These are phyloP conservation scores for Mellivora capensis DNA, from an alignment of 2,113 vertebrate genomes.

Conservation along the genomic window DNA sequence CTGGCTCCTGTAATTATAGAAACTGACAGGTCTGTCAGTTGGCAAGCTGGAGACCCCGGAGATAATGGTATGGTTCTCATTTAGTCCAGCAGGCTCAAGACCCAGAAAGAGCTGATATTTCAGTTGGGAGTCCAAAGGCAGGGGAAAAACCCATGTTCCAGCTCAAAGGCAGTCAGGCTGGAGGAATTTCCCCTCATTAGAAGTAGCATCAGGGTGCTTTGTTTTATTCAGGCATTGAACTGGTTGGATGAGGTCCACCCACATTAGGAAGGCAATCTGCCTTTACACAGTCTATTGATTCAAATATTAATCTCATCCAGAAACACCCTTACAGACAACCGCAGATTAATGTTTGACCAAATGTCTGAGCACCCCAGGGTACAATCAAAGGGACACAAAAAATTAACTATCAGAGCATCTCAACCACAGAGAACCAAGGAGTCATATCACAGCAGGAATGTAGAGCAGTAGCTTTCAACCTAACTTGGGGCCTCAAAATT, in stretches of 20 bases:
- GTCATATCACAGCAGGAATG: background rate
- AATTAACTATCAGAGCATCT: background rate
- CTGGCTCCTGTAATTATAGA: background rate
- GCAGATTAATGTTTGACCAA: background rate
- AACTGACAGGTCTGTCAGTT: background rate
- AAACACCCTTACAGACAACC: background rate
- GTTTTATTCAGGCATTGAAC: background rate
- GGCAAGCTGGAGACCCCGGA: background rate
- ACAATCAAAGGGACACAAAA: slow-evolving; percentile 14
- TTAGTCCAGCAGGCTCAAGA: background rate
- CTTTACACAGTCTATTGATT: slow-evolving; percentile 8
- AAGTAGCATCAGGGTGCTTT: background rate
- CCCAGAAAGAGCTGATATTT: background rate
- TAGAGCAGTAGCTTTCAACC: background rate
- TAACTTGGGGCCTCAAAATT: background rate
- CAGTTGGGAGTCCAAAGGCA: background rate
- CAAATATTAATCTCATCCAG: background rate
- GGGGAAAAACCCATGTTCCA: background rate
- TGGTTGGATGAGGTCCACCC: background rate
- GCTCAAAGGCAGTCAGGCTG: background rate
- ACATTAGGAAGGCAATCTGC: background rate
- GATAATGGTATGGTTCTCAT: background rate
- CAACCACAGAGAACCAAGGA: background rate
- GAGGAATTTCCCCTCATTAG: background rate
- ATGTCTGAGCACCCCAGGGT: background rate